These are phyloP conservation scores for Hypothenemus hampei DNA, from an alignment of 1,140 invertebrate genomes.

Conservation along the genomic window DNA sequence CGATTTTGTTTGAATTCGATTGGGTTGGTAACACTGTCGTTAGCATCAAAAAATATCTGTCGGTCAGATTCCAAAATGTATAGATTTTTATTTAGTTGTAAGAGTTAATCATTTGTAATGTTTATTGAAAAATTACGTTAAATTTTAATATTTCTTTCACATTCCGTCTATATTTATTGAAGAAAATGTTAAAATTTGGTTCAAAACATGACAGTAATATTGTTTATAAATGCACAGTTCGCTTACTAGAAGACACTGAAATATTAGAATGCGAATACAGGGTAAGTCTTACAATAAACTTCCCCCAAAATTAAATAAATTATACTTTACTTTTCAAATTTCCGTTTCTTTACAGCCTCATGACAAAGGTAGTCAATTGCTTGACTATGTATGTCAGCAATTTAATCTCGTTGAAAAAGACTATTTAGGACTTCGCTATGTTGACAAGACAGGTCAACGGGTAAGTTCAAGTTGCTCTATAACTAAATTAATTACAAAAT, in stretches of 20 bases:
- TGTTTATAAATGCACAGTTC: slow-evolving; percentile 90
- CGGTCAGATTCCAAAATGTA: too few relatives aligned
- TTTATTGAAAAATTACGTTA: slow-evolving; percentile 13
- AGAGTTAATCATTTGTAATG: slow-evolving; percentile 27
- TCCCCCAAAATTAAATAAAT: slow-evolving; percentile 6
- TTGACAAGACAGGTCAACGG: slow-evolving; percentile 86
- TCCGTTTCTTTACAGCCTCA: slow-evolving; percentile 65
- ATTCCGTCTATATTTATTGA: slow-evolving; percentile 6
- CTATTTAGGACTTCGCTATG: slow-evolving; percentile 95
- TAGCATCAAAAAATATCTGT: too few relatives aligned
- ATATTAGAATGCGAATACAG: slow-evolving; percentile 94
- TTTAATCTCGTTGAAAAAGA: slow-evolving; percentile 93
- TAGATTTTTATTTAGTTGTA: too few relatives aligned
- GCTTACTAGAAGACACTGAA: slow-evolving; percentile 90
- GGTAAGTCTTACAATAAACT: slow-evolving; percentile 50
- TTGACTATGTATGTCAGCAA: slow-evolving; percentile 91
- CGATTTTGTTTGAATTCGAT: too few relatives aligned
- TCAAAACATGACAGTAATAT: slow-evolving; percentile 78
- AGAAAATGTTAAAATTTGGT: slow-evolving; percentile 67
- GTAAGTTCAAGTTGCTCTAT: slow-evolving; percentile 53
- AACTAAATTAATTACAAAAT: background rate
- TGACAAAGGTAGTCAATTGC: slow-evolving; percentile 86
- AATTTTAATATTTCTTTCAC: slow-evolving; percentile 11
- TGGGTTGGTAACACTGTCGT: too few relatives aligned
- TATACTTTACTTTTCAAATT: slow-evolving; percentile 3